Evolutionary conservation across 2,113 vertebrate genomes (phyloP).

Genomic region (Illadopsis cleaveri): DNA sequence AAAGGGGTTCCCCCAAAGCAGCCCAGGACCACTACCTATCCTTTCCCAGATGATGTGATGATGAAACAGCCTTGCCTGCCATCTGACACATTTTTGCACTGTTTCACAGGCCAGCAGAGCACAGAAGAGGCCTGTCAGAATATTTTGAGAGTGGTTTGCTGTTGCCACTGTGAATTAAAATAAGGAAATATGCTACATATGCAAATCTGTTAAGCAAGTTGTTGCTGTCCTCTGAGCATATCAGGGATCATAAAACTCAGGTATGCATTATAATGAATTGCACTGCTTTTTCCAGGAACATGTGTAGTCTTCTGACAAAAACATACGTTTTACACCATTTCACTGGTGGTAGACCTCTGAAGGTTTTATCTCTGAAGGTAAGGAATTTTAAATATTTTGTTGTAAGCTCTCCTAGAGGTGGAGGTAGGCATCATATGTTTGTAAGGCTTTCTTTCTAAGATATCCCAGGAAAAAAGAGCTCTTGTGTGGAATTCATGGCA

Average conservation of each 20-base stretch:
- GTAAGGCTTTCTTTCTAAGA: neutral
- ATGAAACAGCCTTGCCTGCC: neutral
- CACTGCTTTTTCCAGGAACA: neutral
- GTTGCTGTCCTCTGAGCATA: neutral
- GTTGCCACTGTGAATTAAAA: neutral
- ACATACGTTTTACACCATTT: neutral
- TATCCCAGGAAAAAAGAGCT: neutral
- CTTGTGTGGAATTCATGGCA: neutral
- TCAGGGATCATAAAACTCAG: neutral
- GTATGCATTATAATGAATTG: neutral
- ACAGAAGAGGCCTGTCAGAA: neutral
- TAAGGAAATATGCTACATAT: neutral
- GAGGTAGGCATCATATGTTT: neutral
- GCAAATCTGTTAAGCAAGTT: neutral
- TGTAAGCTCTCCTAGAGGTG: neutral
- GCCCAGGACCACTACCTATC: accelerated
- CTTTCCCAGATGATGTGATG: neutral
- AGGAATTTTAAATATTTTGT: neutral
- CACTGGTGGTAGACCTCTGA: neutral
- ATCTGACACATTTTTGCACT: neutral
- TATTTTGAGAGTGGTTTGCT: neutral
- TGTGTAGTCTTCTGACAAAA: neutral
- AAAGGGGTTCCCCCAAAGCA: neutral
- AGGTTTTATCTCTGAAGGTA: neutral
- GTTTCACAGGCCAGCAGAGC: neutral